Conservation (phyloP, 1,140 invertebrate species). For the Pomacea maculata region DNA sequence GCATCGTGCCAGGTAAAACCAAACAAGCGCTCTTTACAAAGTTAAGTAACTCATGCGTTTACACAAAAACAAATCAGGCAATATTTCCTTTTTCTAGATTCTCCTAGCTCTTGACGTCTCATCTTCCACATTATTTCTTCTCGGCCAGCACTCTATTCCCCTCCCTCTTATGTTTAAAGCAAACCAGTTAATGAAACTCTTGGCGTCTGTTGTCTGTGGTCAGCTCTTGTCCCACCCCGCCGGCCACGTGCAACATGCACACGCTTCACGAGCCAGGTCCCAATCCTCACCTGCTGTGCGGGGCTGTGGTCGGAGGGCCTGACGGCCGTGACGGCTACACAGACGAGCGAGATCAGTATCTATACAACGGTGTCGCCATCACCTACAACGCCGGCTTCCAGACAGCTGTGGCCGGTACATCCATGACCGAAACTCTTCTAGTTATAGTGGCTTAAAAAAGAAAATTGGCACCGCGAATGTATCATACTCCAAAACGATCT, state of each 20-base stretch:
- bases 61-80: too few species aligned
- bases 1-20: conserved; percentile 35
- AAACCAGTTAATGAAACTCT: too few species aligned
- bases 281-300: conserved; percentile 43
- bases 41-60: too few species aligned
- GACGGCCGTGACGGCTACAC: conserved; percentile 49
- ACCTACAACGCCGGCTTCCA: conserved; percentile 64
- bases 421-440: conserved; percentile 51
- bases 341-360: conserved; percentile 56
- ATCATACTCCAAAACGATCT: too few species aligned
- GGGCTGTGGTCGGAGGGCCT: conserved; percentile 64
- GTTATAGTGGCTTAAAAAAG: too few species aligned
- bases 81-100: too few species aligned
- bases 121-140: too few species aligned
- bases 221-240: conserved; percentile 53
- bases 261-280: conserved; percentile 31
- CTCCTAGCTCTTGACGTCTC: too few species aligned
- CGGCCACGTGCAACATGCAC: conserved; percentile 44
- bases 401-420: conserved; percentile 45
- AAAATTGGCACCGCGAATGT: conserved; percentile 45
- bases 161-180: too few species aligned
- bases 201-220: too few species aligned
- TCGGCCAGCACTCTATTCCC: too few species aligned
- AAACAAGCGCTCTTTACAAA: too few species aligned
- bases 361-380: conserved; percentile 60